A percentile compares a stretch with the other conserved stretches of the same genome.
Evolutionary conservation across 2,113 vertebrate species (phyloP).

Genomic region (Nanger granti): DNA sequence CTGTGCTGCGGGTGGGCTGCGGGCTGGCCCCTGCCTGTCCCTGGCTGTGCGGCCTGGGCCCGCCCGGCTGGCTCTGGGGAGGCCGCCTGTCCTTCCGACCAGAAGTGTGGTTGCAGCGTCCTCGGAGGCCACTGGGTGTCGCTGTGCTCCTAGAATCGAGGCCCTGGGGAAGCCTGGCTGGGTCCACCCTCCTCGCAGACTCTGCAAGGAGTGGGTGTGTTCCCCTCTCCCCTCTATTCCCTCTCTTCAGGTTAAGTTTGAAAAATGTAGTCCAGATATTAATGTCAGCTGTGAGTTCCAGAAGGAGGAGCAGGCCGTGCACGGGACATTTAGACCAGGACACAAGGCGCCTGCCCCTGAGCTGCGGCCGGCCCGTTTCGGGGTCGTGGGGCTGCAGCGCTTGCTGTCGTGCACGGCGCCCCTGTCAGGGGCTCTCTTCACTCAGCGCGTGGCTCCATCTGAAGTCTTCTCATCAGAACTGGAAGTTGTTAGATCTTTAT

Average conservation of each 20-base stretch:
- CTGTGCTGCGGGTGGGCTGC: rapidly evolving
- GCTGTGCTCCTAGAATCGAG: not conserved
- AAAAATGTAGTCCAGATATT: not conserved
- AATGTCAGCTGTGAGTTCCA: too few relatives aligned
- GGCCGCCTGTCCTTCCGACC: not conserved
- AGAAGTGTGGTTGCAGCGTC: not conserved
- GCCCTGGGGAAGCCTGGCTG: rapidly evolving
- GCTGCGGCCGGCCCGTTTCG: rapidly evolving
- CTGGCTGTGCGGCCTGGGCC: not conserved
- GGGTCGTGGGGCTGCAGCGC: rapidly evolving
- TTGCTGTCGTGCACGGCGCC: rapidly evolving
- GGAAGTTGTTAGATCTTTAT: not conserved
- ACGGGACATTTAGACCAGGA: rapidly evolving
- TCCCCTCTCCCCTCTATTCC: not conserved
- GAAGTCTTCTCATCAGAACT: not conserved
- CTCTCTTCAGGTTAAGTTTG: not conserved
- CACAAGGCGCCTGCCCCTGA: rapidly evolving
- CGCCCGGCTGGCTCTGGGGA: not conserved
- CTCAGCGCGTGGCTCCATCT: not conserved
- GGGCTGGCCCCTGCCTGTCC: not conserved
- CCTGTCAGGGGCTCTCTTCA: rapidly evolving
- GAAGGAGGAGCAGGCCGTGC: not conserved
- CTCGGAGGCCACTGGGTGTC: not conserved
- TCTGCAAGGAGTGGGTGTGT: rapidly evolving
- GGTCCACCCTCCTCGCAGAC: rapidly evolving